Evolutionary conservation across 2,113 vertebrate genomes (phyloP), one percentile per base, ranked within the genome.

Genomic region (Chunga burmeisteri): DNA sequence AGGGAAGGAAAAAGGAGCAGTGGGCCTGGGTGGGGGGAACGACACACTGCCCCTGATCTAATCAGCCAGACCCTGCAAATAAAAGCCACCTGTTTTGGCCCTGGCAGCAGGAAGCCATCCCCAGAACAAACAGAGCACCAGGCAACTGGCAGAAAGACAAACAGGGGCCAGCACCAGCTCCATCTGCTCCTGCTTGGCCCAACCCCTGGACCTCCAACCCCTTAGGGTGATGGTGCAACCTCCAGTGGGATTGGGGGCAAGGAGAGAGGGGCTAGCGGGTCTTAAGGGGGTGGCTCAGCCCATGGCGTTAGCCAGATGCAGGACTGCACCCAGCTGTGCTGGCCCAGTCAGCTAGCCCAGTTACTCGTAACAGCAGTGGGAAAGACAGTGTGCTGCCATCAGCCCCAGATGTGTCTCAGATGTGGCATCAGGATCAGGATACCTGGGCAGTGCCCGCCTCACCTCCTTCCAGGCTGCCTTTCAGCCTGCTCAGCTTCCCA

Each of bases 21-120:
- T 67, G 59, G 53, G 62, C 30, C 59, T 86, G 66, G 20, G 13
- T 58, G 25, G 52, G 59, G 56, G 61, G 56, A 65, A n/a, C 1
- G 9, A 72, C 29, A 44, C 2, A 11, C 25, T 61, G n/a, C 49
- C 78, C 59, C 92, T 81, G 93, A 96, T 94, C 67, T 98, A 95
- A 97, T 97, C 95, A 96, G 88, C 87, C 91, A 93, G 97, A 94
- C 94, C 97, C 93, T 97, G 97, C 97, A 98, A 98, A 98, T 97
- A 98, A 98, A 95, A 98, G 97, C 98, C 98, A 98, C 98, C 98
- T 98, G 98, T 97, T 97, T 97, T 53, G 83, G 96, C 92, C 96
- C 93, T 97, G 73, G 92, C 89, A 97, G 97, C 98, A 98, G 98
- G 98, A 98, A 98, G 95, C 95, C 88, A 94, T 94, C 94, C 65